A percentile compares a stretch with the other conserved stretches of the same genome.
Evolutionary conservation across 2,888 invertebrate species (phyloP).

Genomic region (Carcina quercana): DNA sequence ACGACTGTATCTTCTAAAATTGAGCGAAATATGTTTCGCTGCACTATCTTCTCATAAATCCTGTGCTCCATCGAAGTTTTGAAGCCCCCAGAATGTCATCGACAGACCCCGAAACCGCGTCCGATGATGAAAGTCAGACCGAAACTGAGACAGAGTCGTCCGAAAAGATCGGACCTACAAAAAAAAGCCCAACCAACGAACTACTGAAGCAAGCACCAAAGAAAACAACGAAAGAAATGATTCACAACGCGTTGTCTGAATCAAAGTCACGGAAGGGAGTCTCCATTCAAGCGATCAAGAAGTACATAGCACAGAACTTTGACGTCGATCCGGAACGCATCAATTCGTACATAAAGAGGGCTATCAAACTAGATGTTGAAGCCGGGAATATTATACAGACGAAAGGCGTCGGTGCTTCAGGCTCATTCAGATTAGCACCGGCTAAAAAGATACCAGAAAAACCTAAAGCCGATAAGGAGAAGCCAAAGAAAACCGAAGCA

Average conservation of each 20-base stretch:
- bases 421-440: constrained; percentile 48
- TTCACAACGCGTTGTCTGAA: constrained; percentile 38
- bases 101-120: constrained; percentile 16
- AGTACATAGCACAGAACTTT: constrained; percentile 41
- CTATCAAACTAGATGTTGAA: constrained; percentile 43
- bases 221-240: constrained; percentile 50
- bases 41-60: too few relatives aligned
- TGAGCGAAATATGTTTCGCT: too few relatives aligned
- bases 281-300: constrained; percentile 55
- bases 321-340: constrained; percentile 39
- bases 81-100: constrained; percentile 26
- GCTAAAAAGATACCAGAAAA: constrained; percentile 18
- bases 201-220: constrained; percentile 27
- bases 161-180: constrained; percentile 24
- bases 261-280: constrained; percentile 49
- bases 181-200: constrained; percentile 26
- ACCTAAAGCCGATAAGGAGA: constrained; percentile 18
- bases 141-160: too few relatives aligned
- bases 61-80: too few relatives aligned
- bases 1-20: too few relatives aligned
- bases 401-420: constrained; percentile 50
- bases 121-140: constrained; percentile 25
- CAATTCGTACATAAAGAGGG: constrained; percentile 46
- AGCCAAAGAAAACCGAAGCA: constrained; percentile 13
- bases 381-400: constrained; percentile 43